Evolutionary conservation across 2,113 vertebrate species (phyloP), one percentile per base, ranked within the genome.

Genomic region (Rostratula benghalensis): DNA sequence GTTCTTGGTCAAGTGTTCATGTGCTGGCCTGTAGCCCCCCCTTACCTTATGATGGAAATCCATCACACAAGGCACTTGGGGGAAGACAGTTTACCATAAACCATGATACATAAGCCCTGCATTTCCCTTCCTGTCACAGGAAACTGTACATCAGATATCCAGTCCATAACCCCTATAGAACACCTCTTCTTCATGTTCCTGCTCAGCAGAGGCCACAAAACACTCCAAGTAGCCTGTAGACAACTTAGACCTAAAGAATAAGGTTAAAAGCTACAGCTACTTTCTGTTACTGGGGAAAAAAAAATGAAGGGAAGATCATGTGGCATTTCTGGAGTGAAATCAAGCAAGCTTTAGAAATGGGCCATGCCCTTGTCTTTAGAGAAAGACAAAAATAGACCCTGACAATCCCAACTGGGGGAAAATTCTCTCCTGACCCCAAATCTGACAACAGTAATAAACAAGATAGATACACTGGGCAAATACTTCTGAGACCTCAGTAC

Each of bases 371-470:
- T 82, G 18, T 57, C 56, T 88, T 73, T 56, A 89, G 25, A 69
- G 27, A 70, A 70, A 79, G 8, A 21, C 4, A 80, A 80, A 86
- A 89, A 31, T 24, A 50, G 41, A 28, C 3, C 3, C 23, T 83
- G 48, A 11, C 22, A 83, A 60, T 43, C 13, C 31, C 0, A 3
- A 12, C 0, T 64, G 11, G 11, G 33, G 48, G 5, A 73, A 88
- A 50, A 50, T 45, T 68, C 3, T 67, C 54, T 83, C 73, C 25
- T 78, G 45, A 20, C 37, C 11, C 24, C 46, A 64, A 23, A 73
- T 54, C 17, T 86, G 76, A 80, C 31, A 56, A 23, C 48, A 7
- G 8, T 20, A 89, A 68, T 54, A 60, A 85, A 46, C 12, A 45
- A 74, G 30, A 24, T 8, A 83, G 30, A 24, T 8, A 83, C 13